Conservation (phyloP, 2,797 vertebrate genomes). For the Xiphophorus birchmanni region DNA sequence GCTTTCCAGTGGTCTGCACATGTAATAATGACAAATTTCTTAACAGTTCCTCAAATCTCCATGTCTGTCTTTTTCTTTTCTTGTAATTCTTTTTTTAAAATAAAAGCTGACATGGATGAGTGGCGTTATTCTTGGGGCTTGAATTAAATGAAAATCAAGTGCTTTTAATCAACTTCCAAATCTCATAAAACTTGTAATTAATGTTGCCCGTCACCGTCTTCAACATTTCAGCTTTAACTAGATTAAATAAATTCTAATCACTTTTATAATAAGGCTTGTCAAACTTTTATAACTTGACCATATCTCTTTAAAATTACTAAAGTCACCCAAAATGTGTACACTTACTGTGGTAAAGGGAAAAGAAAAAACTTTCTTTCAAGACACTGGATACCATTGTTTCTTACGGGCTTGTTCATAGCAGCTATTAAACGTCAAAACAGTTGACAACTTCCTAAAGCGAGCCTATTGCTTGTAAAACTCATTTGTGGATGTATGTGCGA, state of each 20-base stretch:
- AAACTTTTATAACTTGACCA: constrained; percentile 33
- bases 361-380: constrained; percentile 33
- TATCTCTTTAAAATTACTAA: constrained; percentile 15
- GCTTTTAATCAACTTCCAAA: constrained; percentile 18
- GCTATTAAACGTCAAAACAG: constrained; percentile 77
- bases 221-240: not conserved
- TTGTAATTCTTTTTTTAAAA: not conserved
- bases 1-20: constrained; percentile 16
- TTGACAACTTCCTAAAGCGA: constrained; percentile 79
- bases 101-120: not conserved
- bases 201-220: not conserved
- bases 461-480: constrained; percentile 74
- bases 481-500: constrained; percentile 53
- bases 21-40: constrained; percentile 10
- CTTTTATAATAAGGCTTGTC: constrained; percentile 18
- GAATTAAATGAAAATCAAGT: constrained; percentile 6
- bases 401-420: constrained; percentile 68
- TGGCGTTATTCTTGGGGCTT: not conserved
- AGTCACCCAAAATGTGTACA: constrained; percentile 7
- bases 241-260: not conserved
- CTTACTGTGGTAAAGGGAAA: not conserved
- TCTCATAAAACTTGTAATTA: not conserved
- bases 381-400: constrained; percentile 70
- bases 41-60: constrained; percentile 5
- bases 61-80: not conserved